These are phyloP conservation scores for Diploscapter pachys DNA, from an alignment of 1,140 invertebrate species.

Conservation along the genomic window DNA sequence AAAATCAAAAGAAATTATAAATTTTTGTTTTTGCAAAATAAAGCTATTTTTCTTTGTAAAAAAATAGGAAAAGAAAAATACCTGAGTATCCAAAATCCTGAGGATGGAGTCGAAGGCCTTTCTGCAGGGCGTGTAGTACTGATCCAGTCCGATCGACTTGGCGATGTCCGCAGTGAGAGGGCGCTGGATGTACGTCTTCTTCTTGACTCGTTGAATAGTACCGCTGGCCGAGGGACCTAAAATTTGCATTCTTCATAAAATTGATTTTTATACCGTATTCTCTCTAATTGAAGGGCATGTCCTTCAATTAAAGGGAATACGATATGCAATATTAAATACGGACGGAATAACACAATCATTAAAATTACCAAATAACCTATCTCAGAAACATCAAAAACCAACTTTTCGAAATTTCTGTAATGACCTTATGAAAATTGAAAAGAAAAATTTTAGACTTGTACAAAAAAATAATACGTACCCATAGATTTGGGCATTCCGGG, in stretches of 20 bases:
- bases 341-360: too few species aligned
- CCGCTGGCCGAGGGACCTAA: slow-evolving; percentile 51
- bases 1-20: background rate
- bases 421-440: too few species aligned
- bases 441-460: too few species aligned
- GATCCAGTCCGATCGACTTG: slow-evolving; percentile 87
- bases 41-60: background rate
- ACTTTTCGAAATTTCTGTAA: too few species aligned
- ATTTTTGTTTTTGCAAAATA: slow-evolving; percentile 56
- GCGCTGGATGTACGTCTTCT: slow-evolving; percentile 88
- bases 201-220: slow-evolving; percentile 81
- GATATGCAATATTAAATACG: too few species aligned
- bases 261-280: background rate
- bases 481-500: slow-evolving; percentile 57
- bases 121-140: slow-evolving; percentile 89
- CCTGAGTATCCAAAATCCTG: slow-evolving; percentile 84
- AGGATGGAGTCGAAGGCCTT: slow-evolving; percentile 93
- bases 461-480: slow-evolving; percentile 10
- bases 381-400: too few species aligned
- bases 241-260: slow-evolving; percentile 15
- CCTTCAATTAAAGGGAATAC: too few species aligned
- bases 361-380: too few species aligned
- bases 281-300: too few species aligned
- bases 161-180: slow-evolving; percentile 92
- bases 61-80: background rate